Evolutionary conservation across 2,113 vertebrate genomes (phyloP), one percentile per base, ranked within the genome.

Genomic region (Siphamia tubifer): DNA sequence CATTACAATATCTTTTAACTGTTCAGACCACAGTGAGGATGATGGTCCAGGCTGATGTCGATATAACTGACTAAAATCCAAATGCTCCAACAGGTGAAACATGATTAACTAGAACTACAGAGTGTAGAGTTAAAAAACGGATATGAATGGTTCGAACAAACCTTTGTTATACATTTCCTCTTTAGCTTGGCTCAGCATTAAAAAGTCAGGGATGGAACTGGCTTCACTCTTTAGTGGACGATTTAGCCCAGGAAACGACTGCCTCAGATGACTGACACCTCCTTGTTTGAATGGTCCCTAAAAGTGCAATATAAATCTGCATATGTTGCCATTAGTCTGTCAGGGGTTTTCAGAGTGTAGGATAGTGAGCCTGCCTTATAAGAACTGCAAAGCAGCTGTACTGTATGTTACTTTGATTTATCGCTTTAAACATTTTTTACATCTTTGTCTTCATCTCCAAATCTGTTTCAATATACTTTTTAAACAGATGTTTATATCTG

Each of bases 41-140:
- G 16, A 49, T 17, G 39, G 11, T 79, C 47, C 16, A 38, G 40
- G 48, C 28, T 17, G 8, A 13, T 0, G 42, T 34, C 16, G 47
- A 74, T 40, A 1, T 79, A 2, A 27, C 58, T 32, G 34, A 74
- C 13, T 1, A 5, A 36, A 3, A 1, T 0, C 4, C 38, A 68
- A 17, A 6, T 68, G 15, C 44, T 63, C 0, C 38, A 64, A n/a
- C 38, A 79, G 34, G 57, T 79, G 15, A 31, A 24, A 16, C 31
- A 9, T 15, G 9, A 15, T 47, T n/a, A 15, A 15, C 27, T 1
- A 15, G 8, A n/a, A 1, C 8, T 15, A 8, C 5, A 16, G 8
- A 9, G n/a, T 48, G 2, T 28, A 1, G 15, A 17, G 27, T 6
- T 47, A 15, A 3, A 24, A 9, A 8, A 15, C 8, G 28, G 17